Evolutionary conservation across 2,113 vertebrate species (phyloP).

Genomic region (Athene cunicularia): DNA sequence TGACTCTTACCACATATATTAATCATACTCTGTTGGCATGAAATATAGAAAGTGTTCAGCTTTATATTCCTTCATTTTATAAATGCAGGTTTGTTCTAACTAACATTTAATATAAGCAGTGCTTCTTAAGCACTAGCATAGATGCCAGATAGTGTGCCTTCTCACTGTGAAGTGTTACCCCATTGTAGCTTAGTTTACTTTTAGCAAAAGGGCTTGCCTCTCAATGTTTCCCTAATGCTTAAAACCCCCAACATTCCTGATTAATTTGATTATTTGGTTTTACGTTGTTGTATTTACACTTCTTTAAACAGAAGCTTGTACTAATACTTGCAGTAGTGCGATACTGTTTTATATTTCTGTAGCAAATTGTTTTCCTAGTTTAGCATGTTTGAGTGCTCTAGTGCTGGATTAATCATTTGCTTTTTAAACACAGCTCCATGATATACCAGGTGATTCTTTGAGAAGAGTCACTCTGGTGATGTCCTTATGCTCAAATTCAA

Average conservation of each 20-base stretch:
- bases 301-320: neutral
- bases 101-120: neutral
- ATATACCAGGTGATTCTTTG: neutral
- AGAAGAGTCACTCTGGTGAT: neutral
- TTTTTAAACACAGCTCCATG: neutral
- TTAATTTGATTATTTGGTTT: neutral
- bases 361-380: neutral
- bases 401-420: neutral
- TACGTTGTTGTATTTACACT: neutral
- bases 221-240: neutral
- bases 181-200: neutral
- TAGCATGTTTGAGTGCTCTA: neutral
- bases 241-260: accelerated
- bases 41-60: neutral
- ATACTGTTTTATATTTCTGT: neutral
- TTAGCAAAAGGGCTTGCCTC: neutral
- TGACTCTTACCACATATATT: conserved; percentile 11
- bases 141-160: neutral
- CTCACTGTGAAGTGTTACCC: neutral
- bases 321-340: neutral
- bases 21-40: neutral
- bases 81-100: neutral
- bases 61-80: neutral
- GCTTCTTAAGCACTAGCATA: neutral
- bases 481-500: neutral